Evolutionary conservation across 2,113 vertebrate species (phyloP).

Genomic region (Sminthopsis crassicaudata): DNA sequence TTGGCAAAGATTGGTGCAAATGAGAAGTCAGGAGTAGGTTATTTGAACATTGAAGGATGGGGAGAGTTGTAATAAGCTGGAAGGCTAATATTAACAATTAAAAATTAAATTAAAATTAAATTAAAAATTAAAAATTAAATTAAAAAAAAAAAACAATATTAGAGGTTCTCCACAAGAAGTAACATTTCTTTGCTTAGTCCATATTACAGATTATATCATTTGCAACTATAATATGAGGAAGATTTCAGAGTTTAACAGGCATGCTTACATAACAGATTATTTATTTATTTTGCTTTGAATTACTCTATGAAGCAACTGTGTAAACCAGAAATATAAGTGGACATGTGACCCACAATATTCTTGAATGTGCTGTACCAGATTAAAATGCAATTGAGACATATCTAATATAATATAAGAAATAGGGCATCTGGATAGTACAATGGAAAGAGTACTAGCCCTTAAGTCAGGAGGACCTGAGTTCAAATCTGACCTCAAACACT

Average conservation of each 20-base stretch:
- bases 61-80: neutral
- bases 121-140: no score
- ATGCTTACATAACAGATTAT: neutral
- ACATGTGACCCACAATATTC: neutral
- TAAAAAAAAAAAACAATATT: neutral
- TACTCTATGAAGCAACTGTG: neutral
- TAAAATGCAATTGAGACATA: neutral
- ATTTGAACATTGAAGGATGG: neutral
- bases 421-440: no score
- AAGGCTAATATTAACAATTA: neutral
- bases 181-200: neutral
- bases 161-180: neutral
- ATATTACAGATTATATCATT: neutral
- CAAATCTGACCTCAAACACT: no score
- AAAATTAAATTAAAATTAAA: no score
- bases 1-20: neutral
- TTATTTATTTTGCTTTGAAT: neutral
- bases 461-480: no score
- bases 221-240: neutral
- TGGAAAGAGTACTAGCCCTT: no score
- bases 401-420: neutral
- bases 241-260: neutral
- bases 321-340: neutral
- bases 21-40: neutral
- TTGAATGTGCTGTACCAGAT: neutral